These are phyloP conservation scores for Willowsia nigromaculata DNA, from an alignment of 2,888 invertebrate genomes.

Conservation along the genomic window DNA sequence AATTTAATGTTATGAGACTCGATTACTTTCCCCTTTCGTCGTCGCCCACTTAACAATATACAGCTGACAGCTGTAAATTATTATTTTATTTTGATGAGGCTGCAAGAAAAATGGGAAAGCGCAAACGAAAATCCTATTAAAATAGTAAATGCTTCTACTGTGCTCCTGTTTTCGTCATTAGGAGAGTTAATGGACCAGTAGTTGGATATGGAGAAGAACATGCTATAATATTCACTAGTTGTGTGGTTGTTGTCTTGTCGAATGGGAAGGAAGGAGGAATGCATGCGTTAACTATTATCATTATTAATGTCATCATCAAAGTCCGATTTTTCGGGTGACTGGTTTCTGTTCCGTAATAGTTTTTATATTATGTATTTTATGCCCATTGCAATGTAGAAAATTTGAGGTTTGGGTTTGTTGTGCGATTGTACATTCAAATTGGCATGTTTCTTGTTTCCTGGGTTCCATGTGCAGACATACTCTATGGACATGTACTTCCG, in stretches of 20 bases:
- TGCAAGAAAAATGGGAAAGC: not conserved
- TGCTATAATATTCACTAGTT: not conserved
- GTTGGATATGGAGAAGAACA: not conserved
- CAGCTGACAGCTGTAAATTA: slow-evolving; percentile 5
- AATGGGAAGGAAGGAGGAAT: not conserved
- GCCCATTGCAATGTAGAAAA: too few species aligned
- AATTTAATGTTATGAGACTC: slow-evolving; percentile 9
- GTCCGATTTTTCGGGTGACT: not conserved
- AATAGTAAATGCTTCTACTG: not conserved
- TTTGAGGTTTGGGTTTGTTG: too few species aligned
- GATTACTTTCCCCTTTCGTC: not conserved
- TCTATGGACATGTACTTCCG: slow-evolving; percentile 94
- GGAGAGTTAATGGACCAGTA: slow-evolving; percentile 30
- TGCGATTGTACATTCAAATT: too few species aligned
- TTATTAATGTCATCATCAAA: not conserved
- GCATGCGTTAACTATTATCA: not conserved
- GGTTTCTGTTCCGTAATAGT: not conserved
- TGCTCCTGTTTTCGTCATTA: slow-evolving; percentile 3
- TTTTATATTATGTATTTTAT: not conserved
- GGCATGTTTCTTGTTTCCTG: too few species aligned
- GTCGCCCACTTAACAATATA: too few species aligned
- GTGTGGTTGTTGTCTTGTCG: not conserved
- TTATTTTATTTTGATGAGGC: slow-evolving; percentile 25
- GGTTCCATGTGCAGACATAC: slow-evolving; percentile 86
- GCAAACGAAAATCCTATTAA: not conserved